A percentile compares a stretch with the other conserved stretches of the same genome.
Conservation (phyloP, 2,888 invertebrate species). For the Torymus tubicola region DNA sequence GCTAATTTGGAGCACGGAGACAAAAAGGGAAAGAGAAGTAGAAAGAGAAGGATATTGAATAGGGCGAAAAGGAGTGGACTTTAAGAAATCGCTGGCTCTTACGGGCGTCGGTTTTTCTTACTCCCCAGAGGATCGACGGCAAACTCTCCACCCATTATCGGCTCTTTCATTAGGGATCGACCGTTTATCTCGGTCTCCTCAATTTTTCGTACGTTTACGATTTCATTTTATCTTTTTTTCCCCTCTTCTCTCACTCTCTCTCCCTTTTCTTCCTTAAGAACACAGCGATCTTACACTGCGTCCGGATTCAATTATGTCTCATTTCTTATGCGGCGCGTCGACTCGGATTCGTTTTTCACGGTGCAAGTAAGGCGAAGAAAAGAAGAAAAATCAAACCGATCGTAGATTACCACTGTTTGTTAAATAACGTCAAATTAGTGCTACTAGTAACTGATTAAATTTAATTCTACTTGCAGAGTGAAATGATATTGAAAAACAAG, state of each 20-base stretch:
- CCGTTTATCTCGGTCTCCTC: constrained; percentile 46
- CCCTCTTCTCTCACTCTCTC: background rate
- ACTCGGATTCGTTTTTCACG: background rate
- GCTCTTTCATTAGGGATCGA: constrained; percentile 43
- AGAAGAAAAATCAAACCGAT: background rate
- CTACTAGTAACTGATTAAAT: too few relatives aligned
- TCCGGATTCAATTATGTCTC: constrained; percentile 34
- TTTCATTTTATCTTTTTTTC: background rate
- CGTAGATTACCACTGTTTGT: too few relatives aligned
- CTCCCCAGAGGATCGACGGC: background rate
- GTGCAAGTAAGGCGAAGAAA: background rate
- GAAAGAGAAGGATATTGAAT: background rate
- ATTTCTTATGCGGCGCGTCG: too few relatives aligned
- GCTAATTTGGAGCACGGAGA: too few relatives aligned
- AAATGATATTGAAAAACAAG: too few relatives aligned
- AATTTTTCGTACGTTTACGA: constrained; percentile 21
- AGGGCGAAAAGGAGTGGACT: background rate
- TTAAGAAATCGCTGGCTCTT: constrained; percentile 35
- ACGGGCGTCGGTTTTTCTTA: constrained; percentile 20
- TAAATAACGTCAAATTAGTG: too few relatives aligned
- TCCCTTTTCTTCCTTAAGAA: background rate
- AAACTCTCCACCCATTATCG: constrained; percentile 38
- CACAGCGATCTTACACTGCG: constrained; percentile 15
- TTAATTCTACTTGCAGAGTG: too few relatives aligned
- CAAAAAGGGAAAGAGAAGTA: too few relatives aligned